These are phyloP conservation scores for Balaeniceps rex DNA, from an alignment of 2,113 vertebrate species.

Conservation along the genomic window DNA sequence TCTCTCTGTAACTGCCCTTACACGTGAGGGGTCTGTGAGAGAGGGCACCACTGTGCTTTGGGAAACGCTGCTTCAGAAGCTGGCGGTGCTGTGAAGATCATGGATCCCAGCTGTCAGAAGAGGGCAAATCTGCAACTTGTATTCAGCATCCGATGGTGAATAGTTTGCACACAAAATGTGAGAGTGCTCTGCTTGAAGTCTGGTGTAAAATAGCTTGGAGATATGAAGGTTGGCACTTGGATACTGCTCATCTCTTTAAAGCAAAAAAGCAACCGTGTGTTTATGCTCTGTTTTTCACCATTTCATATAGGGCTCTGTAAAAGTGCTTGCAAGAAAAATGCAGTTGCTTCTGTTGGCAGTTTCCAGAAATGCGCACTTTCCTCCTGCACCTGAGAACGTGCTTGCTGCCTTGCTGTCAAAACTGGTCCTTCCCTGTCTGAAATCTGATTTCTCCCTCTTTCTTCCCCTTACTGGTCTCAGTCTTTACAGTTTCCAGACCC, in stretches of 20 bases:
- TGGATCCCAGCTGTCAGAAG: neutral
- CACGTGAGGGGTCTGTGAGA: accelerated
- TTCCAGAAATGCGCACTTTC: neutral
- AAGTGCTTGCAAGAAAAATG: neutral
- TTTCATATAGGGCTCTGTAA: neutral
- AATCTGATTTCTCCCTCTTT: neutral
- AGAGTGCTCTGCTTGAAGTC: neutral
- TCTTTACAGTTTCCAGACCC: accelerated
- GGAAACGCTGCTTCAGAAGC: neutral
- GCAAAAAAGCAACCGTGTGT: neutral
- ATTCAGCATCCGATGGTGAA: neutral
- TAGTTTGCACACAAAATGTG: neutral
- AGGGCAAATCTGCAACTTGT: neutral
- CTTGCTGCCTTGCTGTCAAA: neutral
- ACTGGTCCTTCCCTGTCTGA: neutral
- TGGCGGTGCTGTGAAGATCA: neutral
- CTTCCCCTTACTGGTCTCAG: neutral
- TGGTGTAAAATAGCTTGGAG: neutral
- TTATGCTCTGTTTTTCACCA: neutral
- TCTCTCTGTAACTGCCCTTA: neutral
- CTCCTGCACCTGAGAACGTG: neutral
- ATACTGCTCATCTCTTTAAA: neutral
- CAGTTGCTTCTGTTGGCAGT: neutral
- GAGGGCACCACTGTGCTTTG: neutral
- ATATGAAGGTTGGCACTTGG: neutral